Percentiles rank a stretch among this genome's conserved stretches.
These are phyloP conservation scores for Acipenser ruthenus DNA, from an alignment of 2,797 vertebrate species.

Conservation along the genomic window DNA sequence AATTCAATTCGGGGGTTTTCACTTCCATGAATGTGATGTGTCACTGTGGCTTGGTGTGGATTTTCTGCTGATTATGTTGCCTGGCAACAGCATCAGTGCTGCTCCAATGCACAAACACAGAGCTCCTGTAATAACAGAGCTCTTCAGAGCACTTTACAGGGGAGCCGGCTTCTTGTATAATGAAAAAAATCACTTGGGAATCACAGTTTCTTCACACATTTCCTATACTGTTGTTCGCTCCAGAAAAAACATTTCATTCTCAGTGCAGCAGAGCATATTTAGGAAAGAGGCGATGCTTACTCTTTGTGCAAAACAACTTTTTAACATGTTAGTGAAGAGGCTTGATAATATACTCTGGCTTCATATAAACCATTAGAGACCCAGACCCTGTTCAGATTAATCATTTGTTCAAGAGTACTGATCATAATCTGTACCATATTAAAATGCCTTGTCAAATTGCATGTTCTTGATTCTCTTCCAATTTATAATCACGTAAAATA, in stretches of 20 bases:
- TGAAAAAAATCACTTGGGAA: neutral
- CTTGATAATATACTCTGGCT: too few relatives aligned
- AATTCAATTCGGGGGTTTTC: neutral
- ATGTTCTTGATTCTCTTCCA: too few relatives aligned
- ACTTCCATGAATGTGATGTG: slow-evolving; percentile 8
- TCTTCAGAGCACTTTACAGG: slow-evolving; percentile 20
- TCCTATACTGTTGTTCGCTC: neutral
- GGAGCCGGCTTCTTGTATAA: slow-evolving; percentile 7
- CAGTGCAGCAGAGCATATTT: neutral
- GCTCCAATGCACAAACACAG: slow-evolving; percentile 30
- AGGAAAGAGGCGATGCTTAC: too few relatives aligned
- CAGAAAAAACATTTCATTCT: neutral
- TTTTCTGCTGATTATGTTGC: slow-evolving; percentile 28
- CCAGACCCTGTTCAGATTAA: too few relatives aligned
- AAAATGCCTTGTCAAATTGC: too few relatives aligned
- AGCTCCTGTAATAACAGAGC: slow-evolving; percentile 23
- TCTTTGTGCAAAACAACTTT: too few relatives aligned
- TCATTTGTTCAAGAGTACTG: too few relatives aligned
- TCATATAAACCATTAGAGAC: too few relatives aligned
- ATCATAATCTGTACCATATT: too few relatives aligned
- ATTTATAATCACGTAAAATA: too few relatives aligned
- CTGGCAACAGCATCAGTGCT: slow-evolving; percentile 29
- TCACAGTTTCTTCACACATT: neutral
- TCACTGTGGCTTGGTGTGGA: neutral
- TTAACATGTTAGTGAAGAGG: too few relatives aligned